Conservation (phyloP, 2,888 invertebrate species). For the Blastobasis adustella region DNA sequence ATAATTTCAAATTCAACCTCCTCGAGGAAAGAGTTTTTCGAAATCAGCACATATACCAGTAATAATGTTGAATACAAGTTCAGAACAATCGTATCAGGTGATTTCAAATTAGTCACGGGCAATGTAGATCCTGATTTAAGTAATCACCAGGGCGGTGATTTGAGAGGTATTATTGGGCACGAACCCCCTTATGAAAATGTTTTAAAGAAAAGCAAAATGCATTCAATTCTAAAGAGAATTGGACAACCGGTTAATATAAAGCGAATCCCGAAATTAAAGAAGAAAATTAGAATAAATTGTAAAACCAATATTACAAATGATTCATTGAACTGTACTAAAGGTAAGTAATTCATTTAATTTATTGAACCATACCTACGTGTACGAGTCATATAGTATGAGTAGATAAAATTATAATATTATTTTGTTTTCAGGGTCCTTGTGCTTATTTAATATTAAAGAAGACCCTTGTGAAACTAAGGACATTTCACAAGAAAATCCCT, state of each 20-base stretch:
- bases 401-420: no score
- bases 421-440: constrained; percentile 34
- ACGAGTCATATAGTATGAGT: no score
- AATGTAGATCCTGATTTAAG: constrained; percentile 24
- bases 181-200: constrained; percentile 35
- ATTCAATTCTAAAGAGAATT: constrained; percentile 28
- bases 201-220: constrained; percentile 33
- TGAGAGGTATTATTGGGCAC: constrained; percentile 37
- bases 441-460: constrained; percentile 47
- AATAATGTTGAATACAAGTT: constrained; percentile 23
- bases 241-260: constrained; percentile 13
- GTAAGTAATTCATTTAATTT: no score
- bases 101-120: constrained; percentile 51
- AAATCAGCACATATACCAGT: constrained; percentile 42
- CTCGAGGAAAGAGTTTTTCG: constrained; percentile 37
- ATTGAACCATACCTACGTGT: no score
- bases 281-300: no score
- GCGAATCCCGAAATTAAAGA: no score
- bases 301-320: no score
- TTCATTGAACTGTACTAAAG: no score
- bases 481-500: constrained; percentile 31
- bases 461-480: constrained; percentile 55
- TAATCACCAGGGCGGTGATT: constrained; percentile 39
- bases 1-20: constrained; percentile 39
- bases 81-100: constrained; percentile 35